phyloP scores from a whole-genome alignment of 2,888 invertebrate species.

The Diabrotica balteata region DNA sequence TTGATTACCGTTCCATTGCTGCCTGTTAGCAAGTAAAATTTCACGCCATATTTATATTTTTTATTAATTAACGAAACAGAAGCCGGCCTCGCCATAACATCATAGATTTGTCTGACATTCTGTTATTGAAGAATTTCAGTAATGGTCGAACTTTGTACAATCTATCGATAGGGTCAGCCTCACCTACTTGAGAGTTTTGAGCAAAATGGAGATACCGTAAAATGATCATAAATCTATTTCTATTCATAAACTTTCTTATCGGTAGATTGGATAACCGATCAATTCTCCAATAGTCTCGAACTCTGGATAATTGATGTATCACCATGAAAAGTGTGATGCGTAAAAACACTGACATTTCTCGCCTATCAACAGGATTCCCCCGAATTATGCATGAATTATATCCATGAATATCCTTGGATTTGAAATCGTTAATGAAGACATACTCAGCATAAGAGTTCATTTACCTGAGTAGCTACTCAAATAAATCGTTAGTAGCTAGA shows the following conservation, averaged over 20 bases:
- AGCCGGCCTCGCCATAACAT: not conserved
- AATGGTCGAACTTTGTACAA: not conserved
- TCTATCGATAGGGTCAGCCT: too few relatives aligned
- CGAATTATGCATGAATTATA: not conserved
- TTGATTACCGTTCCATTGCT: conserved; percentile 12
- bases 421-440: not conserved
- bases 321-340: not conserved
- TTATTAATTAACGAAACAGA: not conserved
- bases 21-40: conserved; percentile 20
- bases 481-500: not conserved
- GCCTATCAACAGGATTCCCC: not conserved
- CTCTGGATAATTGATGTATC: not conserved
- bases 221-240: not conserved
- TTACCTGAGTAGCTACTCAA: not conserved
- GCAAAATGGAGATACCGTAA: not conserved
- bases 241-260: not conserved
- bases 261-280: not conserved
- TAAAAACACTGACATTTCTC: too few relatives aligned
- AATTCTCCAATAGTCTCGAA: not conserved
- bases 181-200: too few relatives aligned
- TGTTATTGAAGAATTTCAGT: not conserved
- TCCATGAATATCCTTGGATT: not conserved
- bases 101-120: not conserved
- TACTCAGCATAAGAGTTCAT: not conserved
- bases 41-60: conserved; percentile 9